Evolutionary conservation across 2,113 vertebrate species (phyloP), one percentile per base, ranked within the genome.

Genomic region (Aptenodytes patagonicus): DNA sequence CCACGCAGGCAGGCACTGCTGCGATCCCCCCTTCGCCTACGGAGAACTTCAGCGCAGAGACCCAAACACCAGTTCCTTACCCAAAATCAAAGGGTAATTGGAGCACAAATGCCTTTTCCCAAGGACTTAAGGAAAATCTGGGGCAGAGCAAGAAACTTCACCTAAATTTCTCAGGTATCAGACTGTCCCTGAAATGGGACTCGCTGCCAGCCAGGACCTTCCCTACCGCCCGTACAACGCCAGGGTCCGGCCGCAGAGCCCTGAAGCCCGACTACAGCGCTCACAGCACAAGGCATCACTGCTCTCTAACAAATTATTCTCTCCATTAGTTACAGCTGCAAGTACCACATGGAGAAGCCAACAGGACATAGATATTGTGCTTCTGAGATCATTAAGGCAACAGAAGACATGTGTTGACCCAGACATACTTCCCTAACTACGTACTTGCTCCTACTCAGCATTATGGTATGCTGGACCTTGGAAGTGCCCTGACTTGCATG

Each of bases 351-450:
- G 70, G 66, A 77, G 89, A 97, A 95, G 91, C 94, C 96, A 95
- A 93, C 6, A 40, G 91, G 70, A 94, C 84, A 77, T 9, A 85
- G 89, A 96, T 58, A 93, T 80, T 95, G 91, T 55, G 89, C 78
- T 96, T 96, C 97, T 97, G 91, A 95, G 97, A 80, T 95, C 91
- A 87, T 94, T 88, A 95, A 95, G 78, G 89, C 94, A 95, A 85
- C 93, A 96, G 84, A 95, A 97, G 94, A 95, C 89, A 93, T 96
- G 93, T 96, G 96, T 87, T 97, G 97, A 97, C 94, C 94, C 97
- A 97, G 97, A 97, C 95, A 97, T 97, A 97, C 84, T 97, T 97
- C 97, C 97, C 89, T 62, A 80, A 47, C 96, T 97, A 97, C 93
- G 93, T 96, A 97, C 96, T 95, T 4, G 75, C 75, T 73, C 69